Evolutionary conservation across 2,888 invertebrate genomes (phyloP).

Genomic region (Drosophila sordidula): DNA sequence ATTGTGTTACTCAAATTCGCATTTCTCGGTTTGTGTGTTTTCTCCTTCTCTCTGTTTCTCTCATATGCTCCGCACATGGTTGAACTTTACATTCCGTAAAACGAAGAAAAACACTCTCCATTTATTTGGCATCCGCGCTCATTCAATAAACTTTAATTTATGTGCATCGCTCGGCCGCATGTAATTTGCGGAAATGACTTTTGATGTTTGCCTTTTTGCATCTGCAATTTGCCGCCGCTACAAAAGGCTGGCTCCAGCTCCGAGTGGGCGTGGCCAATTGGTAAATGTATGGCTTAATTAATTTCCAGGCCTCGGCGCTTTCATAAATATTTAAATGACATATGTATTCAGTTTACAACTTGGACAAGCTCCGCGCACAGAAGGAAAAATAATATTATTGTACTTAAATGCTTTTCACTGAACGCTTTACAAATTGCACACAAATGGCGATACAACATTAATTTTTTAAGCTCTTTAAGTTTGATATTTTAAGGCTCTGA

Average conservation of each 20-base stretch:
- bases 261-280: constrained; percentile 47
- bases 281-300: constrained; percentile 68
- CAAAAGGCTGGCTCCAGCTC: background rate
- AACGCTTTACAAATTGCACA: constrained; percentile 10
- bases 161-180: constrained; percentile 45
- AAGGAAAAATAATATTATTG: constrained; percentile 2
- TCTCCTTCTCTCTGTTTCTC: background rate
- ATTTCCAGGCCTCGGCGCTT: constrained; percentile 54
- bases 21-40: constrained; percentile 36
- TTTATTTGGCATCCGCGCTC: constrained; percentile 20
- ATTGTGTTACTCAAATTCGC: constrained; percentile 68
- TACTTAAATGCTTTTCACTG: background rate
- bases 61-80: background rate
- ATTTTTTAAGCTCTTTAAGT: background rate
- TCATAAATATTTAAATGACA: constrained; percentile 67
- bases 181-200: constrained; percentile 77
- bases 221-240: background rate
- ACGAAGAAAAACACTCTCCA: background rate
- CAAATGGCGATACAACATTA: background rate
- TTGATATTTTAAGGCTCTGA: background rate
- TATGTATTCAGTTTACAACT: constrained; percentile 5
- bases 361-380: background rate
- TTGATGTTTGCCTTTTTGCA: constrained; percentile 50
- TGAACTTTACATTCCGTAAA: constrained; percentile 13
- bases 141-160: constrained; percentile 71